Conservation (phyloP, 2,888 invertebrate species). For the Heteromurus nitidus region DNA sequence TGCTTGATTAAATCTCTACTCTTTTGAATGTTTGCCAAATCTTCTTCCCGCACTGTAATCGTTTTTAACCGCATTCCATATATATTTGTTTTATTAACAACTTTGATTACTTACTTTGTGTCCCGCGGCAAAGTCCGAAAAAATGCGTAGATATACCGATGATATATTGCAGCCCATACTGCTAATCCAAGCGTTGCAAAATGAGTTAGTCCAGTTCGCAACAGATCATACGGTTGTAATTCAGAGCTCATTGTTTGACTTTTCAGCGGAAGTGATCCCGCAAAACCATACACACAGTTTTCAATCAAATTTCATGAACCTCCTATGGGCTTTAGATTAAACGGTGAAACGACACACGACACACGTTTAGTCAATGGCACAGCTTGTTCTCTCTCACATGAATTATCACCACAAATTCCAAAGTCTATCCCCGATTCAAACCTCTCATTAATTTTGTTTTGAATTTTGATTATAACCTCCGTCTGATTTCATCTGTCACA, state of each 20-base stretch:
- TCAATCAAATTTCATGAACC: neutral
- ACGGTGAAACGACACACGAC: no score
- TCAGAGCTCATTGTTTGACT: constrained; percentile 25
- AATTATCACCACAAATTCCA: no score
- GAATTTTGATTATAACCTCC: neutral
- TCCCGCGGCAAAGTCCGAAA: constrained; percentile 62
- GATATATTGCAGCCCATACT: constrained; percentile 51
- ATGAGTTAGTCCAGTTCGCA: constrained; percentile 23
- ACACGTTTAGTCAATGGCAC: no score
- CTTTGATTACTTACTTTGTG: constrained; percentile 47
- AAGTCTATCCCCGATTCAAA: neutral
- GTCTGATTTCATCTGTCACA: neutral
- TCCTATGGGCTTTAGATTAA: no score
- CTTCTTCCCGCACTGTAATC: no score
- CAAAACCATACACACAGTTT: neutral
- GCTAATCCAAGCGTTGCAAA: constrained; percentile 39
- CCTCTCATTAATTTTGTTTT: neutral
- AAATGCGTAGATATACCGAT: constrained; percentile 51
- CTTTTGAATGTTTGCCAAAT: no score
- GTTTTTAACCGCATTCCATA: no score
- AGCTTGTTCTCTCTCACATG: no score
- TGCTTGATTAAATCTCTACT: no score
- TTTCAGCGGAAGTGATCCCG: neutral
- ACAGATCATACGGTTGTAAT: constrained; percentile 12
- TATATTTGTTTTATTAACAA: no score